Percentiles rank a stretch among this genome's conserved stretches.
phyloP scores from a whole-genome alignment of 2,113 vertebrate species.

The Osmerus eperlanus region DNA sequence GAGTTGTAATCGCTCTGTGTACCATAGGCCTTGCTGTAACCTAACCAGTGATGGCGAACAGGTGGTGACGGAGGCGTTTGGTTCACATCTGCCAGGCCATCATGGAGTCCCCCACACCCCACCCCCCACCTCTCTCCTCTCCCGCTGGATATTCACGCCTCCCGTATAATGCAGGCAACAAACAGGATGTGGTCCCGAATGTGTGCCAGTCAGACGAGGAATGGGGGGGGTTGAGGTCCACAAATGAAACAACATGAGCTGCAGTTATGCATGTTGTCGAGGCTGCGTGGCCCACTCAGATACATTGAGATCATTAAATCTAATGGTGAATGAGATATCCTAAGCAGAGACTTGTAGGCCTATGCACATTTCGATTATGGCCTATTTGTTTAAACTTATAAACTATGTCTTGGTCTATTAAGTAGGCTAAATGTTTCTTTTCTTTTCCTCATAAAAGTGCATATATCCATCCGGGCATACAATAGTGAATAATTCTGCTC shows the following conservation, averaged over 20 bases:
- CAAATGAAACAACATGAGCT: slow-evolving; percentile 21
- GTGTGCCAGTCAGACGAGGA: slow-evolving; percentile 34
- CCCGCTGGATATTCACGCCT: slow-evolving; percentile 61
- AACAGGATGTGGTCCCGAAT: slow-evolving; percentile 55
- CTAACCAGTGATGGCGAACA: slow-evolving; percentile 45
- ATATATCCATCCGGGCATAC: not conserved
- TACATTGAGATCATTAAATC: slow-evolving; percentile 25
- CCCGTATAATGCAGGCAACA: slow-evolving; percentile 31
- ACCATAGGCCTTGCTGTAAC: not conserved
- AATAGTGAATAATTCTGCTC: not conserved
- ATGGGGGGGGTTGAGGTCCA: not conserved
- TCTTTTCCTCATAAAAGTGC: not conserved
- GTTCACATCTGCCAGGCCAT: slow-evolving; percentile 48
- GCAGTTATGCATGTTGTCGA: slow-evolving; percentile 34
- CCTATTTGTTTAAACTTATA: too few relatives aligned
- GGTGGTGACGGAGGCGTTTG: slow-evolving; percentile 34
- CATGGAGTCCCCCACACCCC: slow-evolving; percentile 8
- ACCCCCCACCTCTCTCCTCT: not conserved
- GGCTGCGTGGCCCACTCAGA: slow-evolving; percentile 44
- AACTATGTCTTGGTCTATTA: not conserved
- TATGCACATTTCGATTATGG: too few relatives aligned
- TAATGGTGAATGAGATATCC: too few relatives aligned
- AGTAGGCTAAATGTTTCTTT: slow-evolving; percentile 14
- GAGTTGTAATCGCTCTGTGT: not conserved
- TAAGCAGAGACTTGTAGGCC: too few relatives aligned